phyloP scores from a whole-genome alignment of 2,888 invertebrate genomes.

The Tenthredo scrophulariae region DNA sequence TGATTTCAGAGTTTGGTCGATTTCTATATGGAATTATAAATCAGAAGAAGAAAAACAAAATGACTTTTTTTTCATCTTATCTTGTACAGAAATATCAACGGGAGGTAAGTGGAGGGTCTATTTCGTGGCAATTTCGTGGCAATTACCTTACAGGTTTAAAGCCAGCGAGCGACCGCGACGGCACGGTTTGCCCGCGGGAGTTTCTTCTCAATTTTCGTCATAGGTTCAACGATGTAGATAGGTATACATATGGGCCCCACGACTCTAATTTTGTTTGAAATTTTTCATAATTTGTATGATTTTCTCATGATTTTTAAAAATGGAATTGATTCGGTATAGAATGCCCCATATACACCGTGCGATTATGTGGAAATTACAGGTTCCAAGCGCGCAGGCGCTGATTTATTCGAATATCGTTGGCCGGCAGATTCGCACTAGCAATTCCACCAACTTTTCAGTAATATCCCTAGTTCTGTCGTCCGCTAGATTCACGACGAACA shows the following conservation, averaged over 20 bases:
- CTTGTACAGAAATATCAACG: not conserved
- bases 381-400: too few relatives aligned
- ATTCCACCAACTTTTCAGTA: too few relatives aligned
- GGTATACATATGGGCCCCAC: not conserved
- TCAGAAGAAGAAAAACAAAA: not conserved
- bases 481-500: too few relatives aligned
- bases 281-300: too few relatives aligned
- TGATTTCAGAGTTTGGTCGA: not conserved
- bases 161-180: not conserved
- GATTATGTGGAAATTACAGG: too few relatives aligned
- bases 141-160: slow-evolving; percentile 19
- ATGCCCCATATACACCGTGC: too few relatives aligned
- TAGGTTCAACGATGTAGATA: not conserved
- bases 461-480: too few relatives aligned
- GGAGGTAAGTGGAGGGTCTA: not conserved
- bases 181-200: slow-evolving; percentile 1
- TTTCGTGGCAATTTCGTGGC: slow-evolving; percentile 33
- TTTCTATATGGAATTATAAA: not conserved
- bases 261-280: too few relatives aligned
- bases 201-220: slow-evolving; percentile 27
- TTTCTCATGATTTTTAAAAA: too few relatives aligned
- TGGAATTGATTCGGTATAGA: too few relatives aligned
- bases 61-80: not conserved
- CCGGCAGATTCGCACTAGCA: too few relatives aligned
- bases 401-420: too few relatives aligned